phyloP scores from a whole-genome alignment of 2,113 vertebrate species.

The Sturnus vulgaris region DNA sequence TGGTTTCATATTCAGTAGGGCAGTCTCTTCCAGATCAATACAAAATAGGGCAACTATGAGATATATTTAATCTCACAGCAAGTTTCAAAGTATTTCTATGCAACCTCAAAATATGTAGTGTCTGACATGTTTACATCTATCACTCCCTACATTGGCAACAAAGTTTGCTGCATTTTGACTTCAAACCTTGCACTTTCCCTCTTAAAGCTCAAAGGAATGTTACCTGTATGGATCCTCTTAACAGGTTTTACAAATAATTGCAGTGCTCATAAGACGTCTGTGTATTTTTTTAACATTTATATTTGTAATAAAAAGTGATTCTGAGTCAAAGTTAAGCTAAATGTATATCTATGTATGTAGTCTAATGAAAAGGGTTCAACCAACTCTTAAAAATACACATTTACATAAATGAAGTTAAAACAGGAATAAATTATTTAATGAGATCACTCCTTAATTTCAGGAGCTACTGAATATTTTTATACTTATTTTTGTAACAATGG shows the following conservation, averaged over 20 bases:
- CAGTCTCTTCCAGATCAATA: background rate
- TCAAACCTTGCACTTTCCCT: background rate
- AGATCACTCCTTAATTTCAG: background rate
- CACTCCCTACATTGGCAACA: background rate
- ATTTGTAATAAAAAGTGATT: background rate
- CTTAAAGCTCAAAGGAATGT: background rate
- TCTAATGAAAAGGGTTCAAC: background rate
- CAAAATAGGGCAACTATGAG: background rate
- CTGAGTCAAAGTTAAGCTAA: background rate
- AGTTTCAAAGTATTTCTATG: background rate
- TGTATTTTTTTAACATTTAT: background rate
- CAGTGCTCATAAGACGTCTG: background rate
- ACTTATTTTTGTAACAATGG: background rate
- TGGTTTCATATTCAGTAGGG: background rate
- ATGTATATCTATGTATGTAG: background rate
- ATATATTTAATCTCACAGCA: background rate
- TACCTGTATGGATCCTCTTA: background rate
- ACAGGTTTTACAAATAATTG: background rate
- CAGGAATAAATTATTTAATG: background rate
- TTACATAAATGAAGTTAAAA: background rate
- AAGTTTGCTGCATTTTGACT: background rate
- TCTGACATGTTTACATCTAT: background rate
- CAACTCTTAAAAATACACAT: background rate
- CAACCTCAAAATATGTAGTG: background rate
- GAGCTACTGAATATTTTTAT: background rate